Base-by-base conservation (phyloP, 92 coral and sea anemone genomes). In the Epizoanthus ramosus region DNA sequence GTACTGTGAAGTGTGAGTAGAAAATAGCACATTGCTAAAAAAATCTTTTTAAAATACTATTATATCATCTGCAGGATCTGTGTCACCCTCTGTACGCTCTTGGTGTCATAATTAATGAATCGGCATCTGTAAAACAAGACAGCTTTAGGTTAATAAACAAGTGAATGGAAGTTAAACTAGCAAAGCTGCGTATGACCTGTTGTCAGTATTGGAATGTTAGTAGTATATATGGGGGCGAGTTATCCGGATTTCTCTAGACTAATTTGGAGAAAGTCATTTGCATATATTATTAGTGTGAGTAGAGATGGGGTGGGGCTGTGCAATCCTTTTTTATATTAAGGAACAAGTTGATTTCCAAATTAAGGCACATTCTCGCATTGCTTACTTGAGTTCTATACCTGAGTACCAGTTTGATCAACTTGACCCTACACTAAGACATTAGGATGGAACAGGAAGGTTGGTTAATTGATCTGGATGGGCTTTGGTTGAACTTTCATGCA, bases 81-180 rank as follows among this genome's bases (percentile, higher is more conserved):
- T 35, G 68, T 83, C 74, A 96, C 43, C 96, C 86, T 88, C 90
- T 92, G 88, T 92, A 93, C 10, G 94, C 92, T 68, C 89, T 96
- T 13, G 99, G 99, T n/a, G 93, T 89, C 73, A 93, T 85, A 69
- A 96, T 86, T 53, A 96, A 47, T 0, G 99, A 96, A 71, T 96
- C 98, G 22, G 98, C 98, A 92, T 91, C 99, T 94, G 85, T 6
- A 86, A 91, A 72, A 74, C 33, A 53, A 84, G 19, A 28, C 71
- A 19, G 28, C 56, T 17, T n/a, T 57, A 0, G 53, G 23, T n/a
- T 17, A 39, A 19, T 61, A 43, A 12, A 31, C 0, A 23, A 22
- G 7, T 10, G 17, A n/a, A 56, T 45, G 23, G 18, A 19, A 7
- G 37, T 22, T 3, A 13, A 64, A 64, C 3, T 25, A n/a, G 9